Conservation (phyloP, 2,888 invertebrate genomes). For the Sarcophaga rosellei region DNA sequence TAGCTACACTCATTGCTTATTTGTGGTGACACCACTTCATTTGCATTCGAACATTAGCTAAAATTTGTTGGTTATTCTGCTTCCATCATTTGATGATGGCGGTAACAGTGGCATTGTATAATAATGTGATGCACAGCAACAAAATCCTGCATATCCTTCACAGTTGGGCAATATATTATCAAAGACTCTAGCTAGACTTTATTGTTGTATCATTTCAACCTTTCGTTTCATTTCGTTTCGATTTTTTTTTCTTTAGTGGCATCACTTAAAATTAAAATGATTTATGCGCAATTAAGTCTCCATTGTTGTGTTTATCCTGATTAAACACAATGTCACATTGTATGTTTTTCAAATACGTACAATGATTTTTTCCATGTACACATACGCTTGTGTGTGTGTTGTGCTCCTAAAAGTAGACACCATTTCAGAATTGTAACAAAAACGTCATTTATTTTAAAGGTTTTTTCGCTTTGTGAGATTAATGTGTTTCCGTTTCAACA, state of each 20-base stretch:
- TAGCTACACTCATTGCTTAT: no score
- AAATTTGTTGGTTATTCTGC: constrained; percentile 3
- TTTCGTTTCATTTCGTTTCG: neutral
- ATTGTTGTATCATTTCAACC: neutral
- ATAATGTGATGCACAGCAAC: neutral
- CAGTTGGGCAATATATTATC: constrained; percentile 1
- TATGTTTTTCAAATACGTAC: constrained; percentile 1
- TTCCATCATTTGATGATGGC: constrained; percentile 33
- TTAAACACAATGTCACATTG: constrained; percentile 56
- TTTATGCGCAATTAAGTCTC: constrained; percentile 72
- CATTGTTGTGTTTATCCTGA: constrained; percentile 69
- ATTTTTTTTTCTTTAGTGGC: neutral
- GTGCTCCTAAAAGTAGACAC: constrained; percentile 67
- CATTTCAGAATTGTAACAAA: neutral
- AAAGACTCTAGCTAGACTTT: constrained; percentile 13
- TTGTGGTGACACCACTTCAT: constrained; percentile 20
- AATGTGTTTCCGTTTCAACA: constrained; percentile 21
- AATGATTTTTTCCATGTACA: constrained; percentile 27
- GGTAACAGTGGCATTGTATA: neutral
- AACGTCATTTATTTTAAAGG: constrained; percentile 29
- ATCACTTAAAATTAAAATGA: constrained; percentile 68
- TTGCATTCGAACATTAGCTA: constrained; percentile 15
- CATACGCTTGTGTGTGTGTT: constrained; percentile 48
- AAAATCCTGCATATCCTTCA: constrained; percentile 37
- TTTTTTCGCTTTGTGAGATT: constrained; percentile 35